A percentile compares a stretch with the other conserved stretches of the same genome.
phyloP scores from a whole-genome alignment of 2,888 invertebrate genomes.

The Lampropteryx suffumata region DNA sequence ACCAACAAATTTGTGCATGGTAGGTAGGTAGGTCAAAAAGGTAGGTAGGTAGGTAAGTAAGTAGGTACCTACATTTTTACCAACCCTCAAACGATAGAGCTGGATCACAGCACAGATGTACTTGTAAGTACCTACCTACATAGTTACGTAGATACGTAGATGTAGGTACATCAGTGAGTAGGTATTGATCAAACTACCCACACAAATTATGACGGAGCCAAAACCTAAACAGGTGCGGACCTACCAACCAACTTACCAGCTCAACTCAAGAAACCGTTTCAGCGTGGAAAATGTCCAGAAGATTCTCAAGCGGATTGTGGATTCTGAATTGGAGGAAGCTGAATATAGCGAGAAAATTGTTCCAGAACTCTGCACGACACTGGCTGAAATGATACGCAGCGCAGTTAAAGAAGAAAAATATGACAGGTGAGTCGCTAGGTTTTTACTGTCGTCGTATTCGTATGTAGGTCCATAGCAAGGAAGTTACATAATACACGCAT shows the following conservation, averaged over 20 bases:
- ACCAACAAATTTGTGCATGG: no score
- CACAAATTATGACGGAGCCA: constrained; percentile 50
- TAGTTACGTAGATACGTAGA: background rate
- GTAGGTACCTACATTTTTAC: no score
- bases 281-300: constrained; percentile 83
- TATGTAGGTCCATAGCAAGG: no score
- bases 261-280: constrained; percentile 85
- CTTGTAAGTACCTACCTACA: background rate
- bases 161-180: background rate
- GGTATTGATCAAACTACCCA: background rate
- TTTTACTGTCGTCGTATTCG: background rate
- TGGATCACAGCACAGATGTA: no score
- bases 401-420: constrained; percentile 85
- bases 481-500: no score
- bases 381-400: constrained; percentile 83
- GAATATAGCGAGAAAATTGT: constrained; percentile 84
- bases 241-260: constrained; percentile 85
- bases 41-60: no score
- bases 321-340: constrained; percentile 83
- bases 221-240: constrained; percentile 67
- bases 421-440: constrained; percentile 70
- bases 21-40: no score
- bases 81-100: no score
- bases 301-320: constrained; percentile 82
- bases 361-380: constrained; percentile 80